phyloP scores from a whole-genome alignment of 2,113 vertebrate genomes.

The Romanogobio albipinnatus region DNA sequence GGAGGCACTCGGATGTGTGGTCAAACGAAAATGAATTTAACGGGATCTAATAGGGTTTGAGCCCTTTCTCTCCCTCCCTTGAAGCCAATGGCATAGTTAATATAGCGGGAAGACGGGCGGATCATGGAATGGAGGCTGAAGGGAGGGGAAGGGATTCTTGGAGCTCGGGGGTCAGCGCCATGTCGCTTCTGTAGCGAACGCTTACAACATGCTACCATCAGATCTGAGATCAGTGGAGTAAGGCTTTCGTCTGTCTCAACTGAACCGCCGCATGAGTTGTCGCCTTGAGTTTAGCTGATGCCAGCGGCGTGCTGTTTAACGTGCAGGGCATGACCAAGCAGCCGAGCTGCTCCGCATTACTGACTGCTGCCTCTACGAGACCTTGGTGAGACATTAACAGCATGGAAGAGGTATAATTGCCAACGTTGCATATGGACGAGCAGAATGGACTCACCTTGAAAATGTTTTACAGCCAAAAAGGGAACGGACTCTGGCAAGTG shows the following conservation, averaged over 20 bases:
- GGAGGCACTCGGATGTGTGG: slow-evolving; percentile 63
- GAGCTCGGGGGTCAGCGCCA: background rate
- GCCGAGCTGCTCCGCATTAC: slow-evolving; percentile 29
- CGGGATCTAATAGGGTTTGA: slow-evolving; percentile 66
- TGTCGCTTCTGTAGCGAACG: background rate
- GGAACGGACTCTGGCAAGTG: slow-evolving; percentile 46
- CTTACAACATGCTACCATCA: background rate
- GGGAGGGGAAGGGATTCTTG: background rate
- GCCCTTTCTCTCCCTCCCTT: slow-evolving; percentile 30
- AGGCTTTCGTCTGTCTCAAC: background rate
- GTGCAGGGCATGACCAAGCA: slow-evolving; percentile 23
- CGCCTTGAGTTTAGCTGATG: slow-evolving; percentile 31
- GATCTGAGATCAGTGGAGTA: slow-evolving; percentile 36
- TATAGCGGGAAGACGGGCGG: slow-evolving; percentile 12
- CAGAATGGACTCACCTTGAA: slow-evolving; percentile 71
- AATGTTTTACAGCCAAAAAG: slow-evolving; percentile 54
- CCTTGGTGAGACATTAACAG: slow-evolving; percentile 65
- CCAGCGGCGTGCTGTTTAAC: slow-evolving; percentile 27
- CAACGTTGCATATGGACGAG: slow-evolving; percentile 61
- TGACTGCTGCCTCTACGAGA: slow-evolving; percentile 53
- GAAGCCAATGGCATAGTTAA: slow-evolving; percentile 14
- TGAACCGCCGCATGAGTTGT: slow-evolving; percentile 5
- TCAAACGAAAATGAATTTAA: slow-evolving; percentile 72
- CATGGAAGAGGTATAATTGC: slow-evolving; percentile 65
- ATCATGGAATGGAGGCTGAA: slow-evolving; percentile 21